Evolutionary conservation across 2,888 invertebrate species (phyloP), one percentile per base, ranked within the genome.

Genomic region (Didymodactylos carnosus): DNA sequence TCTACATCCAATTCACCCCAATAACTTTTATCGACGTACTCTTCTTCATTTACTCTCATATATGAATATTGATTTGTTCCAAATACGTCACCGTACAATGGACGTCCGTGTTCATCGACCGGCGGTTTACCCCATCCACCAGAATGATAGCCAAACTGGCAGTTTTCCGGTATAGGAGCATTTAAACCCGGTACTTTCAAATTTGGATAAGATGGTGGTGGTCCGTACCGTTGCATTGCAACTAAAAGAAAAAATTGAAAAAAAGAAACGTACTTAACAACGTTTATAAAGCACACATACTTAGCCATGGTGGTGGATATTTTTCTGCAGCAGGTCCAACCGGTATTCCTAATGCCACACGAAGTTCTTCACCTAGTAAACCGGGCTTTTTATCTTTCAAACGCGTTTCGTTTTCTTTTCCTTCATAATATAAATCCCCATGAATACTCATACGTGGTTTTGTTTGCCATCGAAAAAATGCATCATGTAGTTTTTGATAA

Each of bases 71-170:
- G 78, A 73, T 80, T 80, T 19, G 91, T 89, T 8, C 97, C 97
- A 81, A 98, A 99, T 4, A 98, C 98, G 84, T 98, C 98, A 3
- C 98, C 98, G 82, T 99, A 99, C 1, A 98, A 85, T 0, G 98
- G 98, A 82, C 94, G 91, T 46, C 98, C 98, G 76, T 89, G 90
- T 84, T 97, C 97, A 84, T 98, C 98, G 0, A 98, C 98, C 0
- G 98, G 98, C 16, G 98, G 98, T 83, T 98, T 98, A 76, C 98
- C 97, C 97, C 97, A 98, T 39, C 97, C 97, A 49, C 94, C 98
- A 0, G 97, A 95, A 85, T 98, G 97, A 84, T 98, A 98, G 25
- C 98, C 98, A 83, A 98, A 98, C 0, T 94, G 91, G 81, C 95
- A 97, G 3, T 90, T 81, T 79, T 95, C 97, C 0, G 98, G 98